Evolutionary conservation across 1,140 invertebrate species (phyloP).

Genomic region (Stenopsyche tienmushanensis): DNA sequence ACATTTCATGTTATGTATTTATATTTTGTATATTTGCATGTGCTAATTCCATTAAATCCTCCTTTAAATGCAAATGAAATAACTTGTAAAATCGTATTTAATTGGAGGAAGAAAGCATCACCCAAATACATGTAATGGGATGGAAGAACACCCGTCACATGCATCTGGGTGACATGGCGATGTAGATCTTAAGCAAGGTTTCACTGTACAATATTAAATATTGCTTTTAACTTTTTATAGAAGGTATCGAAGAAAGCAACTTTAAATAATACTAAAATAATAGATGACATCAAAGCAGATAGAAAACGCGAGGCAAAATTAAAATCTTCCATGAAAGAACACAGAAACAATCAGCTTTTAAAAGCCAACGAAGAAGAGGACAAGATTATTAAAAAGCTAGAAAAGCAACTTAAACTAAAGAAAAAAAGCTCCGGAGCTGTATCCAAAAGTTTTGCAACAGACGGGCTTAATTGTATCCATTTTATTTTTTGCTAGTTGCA

Average conservation of each 20-base stretch:
- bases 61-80: no score
- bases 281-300: constrained; percentile 48
- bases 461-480: constrained; percentile 89
- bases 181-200: not conserved
- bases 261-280: constrained; percentile 38
- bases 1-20: no score
- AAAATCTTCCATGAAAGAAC: constrained; percentile 57
- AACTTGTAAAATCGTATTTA: not conserved
- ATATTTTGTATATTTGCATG: not conserved
- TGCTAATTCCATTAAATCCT: no score
- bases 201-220: not conserved
- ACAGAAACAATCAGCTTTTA: constrained; percentile 63
- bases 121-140: not conserved
- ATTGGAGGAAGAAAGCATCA: not conserved
- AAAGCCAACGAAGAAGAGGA: constrained; percentile 80
- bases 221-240: not conserved
- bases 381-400: constrained; percentile 73
- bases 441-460: constrained; percentile 75
- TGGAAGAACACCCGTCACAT: no score
- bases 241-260: not conserved
- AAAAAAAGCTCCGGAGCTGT: constrained; percentile 73
- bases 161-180: no score
- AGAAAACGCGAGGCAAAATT: constrained; percentile 53
- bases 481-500: constrained; percentile 41
- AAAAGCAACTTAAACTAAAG: constrained; percentile 82